Conservation (phyloP, 1,140 invertebrate species). For the Ostrea denselamellosa region DNA sequence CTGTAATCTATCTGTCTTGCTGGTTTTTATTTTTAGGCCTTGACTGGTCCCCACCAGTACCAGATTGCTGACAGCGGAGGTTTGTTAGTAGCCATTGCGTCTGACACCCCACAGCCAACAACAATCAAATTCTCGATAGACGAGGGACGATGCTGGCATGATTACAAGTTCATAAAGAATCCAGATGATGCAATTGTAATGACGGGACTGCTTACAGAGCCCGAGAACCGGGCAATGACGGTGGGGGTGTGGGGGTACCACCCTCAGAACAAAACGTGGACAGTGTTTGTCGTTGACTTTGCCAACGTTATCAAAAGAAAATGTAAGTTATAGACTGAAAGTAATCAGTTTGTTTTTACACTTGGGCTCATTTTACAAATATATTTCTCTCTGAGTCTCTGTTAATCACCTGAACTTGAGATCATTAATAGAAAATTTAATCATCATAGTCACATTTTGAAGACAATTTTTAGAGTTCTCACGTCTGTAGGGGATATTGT, state of each 20-base stretch:
- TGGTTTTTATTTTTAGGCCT: constrained; percentile 63
- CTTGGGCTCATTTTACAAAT: no score
- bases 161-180: constrained; percentile 74
- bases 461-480: no score
- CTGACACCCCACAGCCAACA: constrained; percentile 90
- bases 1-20: no score
- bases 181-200: constrained; percentile 90
- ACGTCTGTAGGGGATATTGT: no score
- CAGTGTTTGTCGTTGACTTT: constrained; percentile 74
- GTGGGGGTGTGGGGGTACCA: constrained; percentile 88
- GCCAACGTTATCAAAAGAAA: constrained; percentile 65
- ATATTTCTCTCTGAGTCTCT: no score
- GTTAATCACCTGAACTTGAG: no score
- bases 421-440: no score
- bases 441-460: no score
- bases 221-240: constrained; percentile 80
- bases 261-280: constrained; percentile 68
- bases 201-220: constrained; percentile 85
- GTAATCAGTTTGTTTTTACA: no score
- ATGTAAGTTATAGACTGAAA: constrained; percentile 63
- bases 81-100: constrained; percentile 75
- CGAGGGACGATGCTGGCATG: constrained; percentile 77
- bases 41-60: constrained; percentile 76
- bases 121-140: constrained; percentile 80
- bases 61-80: constrained; percentile 78